These are phyloP conservation scores for Drosophila ohnishii DNA, from an alignment of 1,140 invertebrate species.

Conservation along the genomic window DNA sequence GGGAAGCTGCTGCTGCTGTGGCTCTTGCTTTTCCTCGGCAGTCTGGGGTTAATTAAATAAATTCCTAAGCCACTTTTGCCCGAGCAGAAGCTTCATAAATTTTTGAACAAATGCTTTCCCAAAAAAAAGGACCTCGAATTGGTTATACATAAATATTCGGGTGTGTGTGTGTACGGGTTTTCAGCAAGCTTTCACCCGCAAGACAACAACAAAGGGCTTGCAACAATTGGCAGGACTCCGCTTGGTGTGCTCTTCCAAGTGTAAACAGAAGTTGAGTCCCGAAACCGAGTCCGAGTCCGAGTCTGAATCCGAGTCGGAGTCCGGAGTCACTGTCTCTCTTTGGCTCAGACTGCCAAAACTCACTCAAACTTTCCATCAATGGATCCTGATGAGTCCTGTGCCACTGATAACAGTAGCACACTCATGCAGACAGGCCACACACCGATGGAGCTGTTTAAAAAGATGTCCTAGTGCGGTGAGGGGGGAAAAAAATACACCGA, in stretches of 20 bases:
- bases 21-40: slow-evolving; percentile 40
- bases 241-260: slow-evolving; percentile 63
- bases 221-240: slow-evolving; percentile 74
- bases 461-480: slow-evolving; percentile 44
- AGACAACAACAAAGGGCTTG: slow-evolving; percentile 57
- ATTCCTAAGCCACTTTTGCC: slow-evolving; percentile 53
- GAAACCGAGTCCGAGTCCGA: slow-evolving; percentile 27
- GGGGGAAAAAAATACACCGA: slow-evolving; percentile 32
- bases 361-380: slow-evolving; percentile 80
- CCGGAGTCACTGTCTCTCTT: slow-evolving; percentile 21
- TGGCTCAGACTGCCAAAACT: slow-evolving; percentile 39
- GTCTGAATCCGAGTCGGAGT: not conserved
- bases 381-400: slow-evolving; percentile 64
- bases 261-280: slow-evolving; percentile 63
- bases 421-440: slow-evolving; percentile 17
- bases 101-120: slow-evolving; percentile 54
- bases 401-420: slow-evolving; percentile 68
- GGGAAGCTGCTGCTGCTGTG: slow-evolving; percentile 27
- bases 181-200: slow-evolving; percentile 56
- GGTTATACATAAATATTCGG: slow-evolving; percentile 73
- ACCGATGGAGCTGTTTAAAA: slow-evolving; percentile 63
- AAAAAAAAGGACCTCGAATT: slow-evolving; percentile 47
- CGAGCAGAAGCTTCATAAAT: slow-evolving; percentile 44
- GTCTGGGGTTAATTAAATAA: slow-evolving; percentile 76
- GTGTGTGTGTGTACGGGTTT: slow-evolving; percentile 42